Evolutionary conservation across 2,888 invertebrate genomes (phyloP), one percentile per base, ranked within the genome.

Genomic region (Sphinx pinastri): DNA sequence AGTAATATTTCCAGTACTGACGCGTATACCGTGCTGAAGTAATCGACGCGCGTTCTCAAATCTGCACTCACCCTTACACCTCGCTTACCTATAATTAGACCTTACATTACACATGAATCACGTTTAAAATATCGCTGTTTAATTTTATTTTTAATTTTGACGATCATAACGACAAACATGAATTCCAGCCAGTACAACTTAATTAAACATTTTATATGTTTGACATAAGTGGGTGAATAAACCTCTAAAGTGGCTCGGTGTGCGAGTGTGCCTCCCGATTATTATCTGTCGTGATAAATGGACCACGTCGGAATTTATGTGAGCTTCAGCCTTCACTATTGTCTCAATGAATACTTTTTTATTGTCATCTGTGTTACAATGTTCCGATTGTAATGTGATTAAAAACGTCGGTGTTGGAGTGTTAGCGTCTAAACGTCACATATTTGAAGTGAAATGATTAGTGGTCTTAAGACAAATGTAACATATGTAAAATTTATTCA

Each of bases 311-410:
- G 84, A 91, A 91, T 90, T 91, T 92, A 92, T 90, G 89, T 89
- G 86, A 86, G 85, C 84, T 85, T 87, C 84, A 83, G 84, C 85
- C 88, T 88, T 85, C 78, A 83, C 93, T 93, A 93, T 94, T 94
- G 94, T 94, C 92, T 94, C 94, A 93, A 93, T 93, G 92, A 92
- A 91, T 90, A 86, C 88, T 89, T 92, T 91, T 93, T 93, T 94
- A 89, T 88, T 88, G 89, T 90, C 90, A 90, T 86, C 88, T 90
- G 88, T 90, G 88, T 45, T 54, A 54, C 60, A 59, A 63, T 63
- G 63, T 63, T 63, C 19, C 63, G 49, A 63, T 31, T 58, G 25
- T 47, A 60, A 19, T 25, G 63, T 63, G 49, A 91, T 90, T 88
- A 87, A 90, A 89, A 85, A 84, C 83, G 8, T 77, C 81, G 78